Base-by-base conservation (phyloP, 2,113 vertebrate genomes). In the Heteronetta atricapilla region DNA sequence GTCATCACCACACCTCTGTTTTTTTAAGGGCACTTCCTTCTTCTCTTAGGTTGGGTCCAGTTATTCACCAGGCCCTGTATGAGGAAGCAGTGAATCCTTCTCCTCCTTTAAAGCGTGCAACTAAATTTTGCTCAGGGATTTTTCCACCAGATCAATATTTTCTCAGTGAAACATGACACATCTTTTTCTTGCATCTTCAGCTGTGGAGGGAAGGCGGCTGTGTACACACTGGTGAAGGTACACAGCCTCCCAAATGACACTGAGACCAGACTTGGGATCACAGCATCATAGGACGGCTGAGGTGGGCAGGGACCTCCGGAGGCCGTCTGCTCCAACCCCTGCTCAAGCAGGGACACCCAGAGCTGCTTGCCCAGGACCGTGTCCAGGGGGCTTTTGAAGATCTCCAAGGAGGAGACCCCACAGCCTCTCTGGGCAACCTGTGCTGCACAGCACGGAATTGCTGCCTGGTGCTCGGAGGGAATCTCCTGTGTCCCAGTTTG, bases 21-120 rank as follows among this genome's bases (percentile, higher is more conserved):
- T 92, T 95, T 95, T 95, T 69, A 38, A 64, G 69, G 40, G n/a
- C 33, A 94, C 93, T 96, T 96, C 95, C 95, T 93, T 58, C 90
- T 94, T 44, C 84, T 31, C 84, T 82, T 93, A 92, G 83, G 90
- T 85, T 92, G 92, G 78, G 83, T 93, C 63, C 73, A 88, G 73
- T 83, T 95, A 82, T 95, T 96, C 88, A 88, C 84, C 46, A 22
- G 10, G 21, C 40, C 82, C 78, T 55, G 25, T 58, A 76, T 2
- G 4, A 95, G 67, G 93, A 96, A 92, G 89, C 2, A 0, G n/a
- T 70, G 88, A 88, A 84, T 93, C 87, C 83, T 69, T 69, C 72
- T 63, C 22, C 72, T 90, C 38, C 84, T 42, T 52, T 64, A 85
- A 90, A 85, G 53, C 34, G 60, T 0, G 2, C 38, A 82, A 59